Conservation (phyloP, 2,888 invertebrate species). For the Ochropleura leucogaster region DNA sequence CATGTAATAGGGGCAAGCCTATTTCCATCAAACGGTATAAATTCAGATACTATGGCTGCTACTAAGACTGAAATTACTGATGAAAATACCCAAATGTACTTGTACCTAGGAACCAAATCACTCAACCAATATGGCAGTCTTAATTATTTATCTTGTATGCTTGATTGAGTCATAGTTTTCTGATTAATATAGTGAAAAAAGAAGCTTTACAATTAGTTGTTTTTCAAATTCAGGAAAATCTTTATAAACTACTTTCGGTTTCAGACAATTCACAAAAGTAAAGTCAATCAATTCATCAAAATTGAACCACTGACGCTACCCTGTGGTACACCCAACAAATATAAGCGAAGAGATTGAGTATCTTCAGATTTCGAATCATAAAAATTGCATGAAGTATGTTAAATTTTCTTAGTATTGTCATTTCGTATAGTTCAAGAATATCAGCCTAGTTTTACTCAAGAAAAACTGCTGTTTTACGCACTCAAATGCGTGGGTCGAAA, state of each 20-base stretch:
- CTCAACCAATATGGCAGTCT: too few relatives aligned
- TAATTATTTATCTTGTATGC: too few relatives aligned
- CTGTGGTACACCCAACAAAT: conserved; percentile 4
- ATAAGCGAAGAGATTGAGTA: background rate
- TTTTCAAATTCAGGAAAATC: background rate
- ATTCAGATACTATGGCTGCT: too few relatives aligned
- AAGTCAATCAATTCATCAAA: background rate
- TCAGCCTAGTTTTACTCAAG: background rate
- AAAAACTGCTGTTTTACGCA: background rate
- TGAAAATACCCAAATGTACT: too few relatives aligned
- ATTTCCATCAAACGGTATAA: too few relatives aligned
- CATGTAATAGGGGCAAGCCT: too few relatives aligned
- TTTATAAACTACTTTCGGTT: background rate
- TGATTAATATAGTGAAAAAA: background rate
- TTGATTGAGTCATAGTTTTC: too few relatives aligned
- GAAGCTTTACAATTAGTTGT: too few relatives aligned
- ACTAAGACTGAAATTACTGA: too few relatives aligned
- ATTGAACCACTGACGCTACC: background rate
- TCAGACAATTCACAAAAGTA: background rate
- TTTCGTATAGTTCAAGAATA: background rate
- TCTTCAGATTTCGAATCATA: background rate
- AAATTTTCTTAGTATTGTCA: conserved; percentile 1
- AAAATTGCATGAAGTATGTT: conserved; percentile 12
- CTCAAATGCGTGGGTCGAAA: background rate
- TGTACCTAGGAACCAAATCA: too few relatives aligned